Evolutionary conservation across 2,888 invertebrate species (phyloP).

Genomic region (Ligdia adustata): DNA sequence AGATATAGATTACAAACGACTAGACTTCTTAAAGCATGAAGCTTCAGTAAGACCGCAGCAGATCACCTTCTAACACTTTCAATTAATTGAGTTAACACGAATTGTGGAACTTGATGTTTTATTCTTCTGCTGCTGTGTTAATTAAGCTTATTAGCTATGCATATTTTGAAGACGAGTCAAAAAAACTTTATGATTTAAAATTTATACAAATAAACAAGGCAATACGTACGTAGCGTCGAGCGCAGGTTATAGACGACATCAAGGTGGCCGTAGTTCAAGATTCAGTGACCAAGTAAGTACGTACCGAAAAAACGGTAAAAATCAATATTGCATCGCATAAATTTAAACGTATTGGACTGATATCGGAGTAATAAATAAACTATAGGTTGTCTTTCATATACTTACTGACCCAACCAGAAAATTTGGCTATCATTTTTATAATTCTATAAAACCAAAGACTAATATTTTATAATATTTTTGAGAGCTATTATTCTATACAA

Average conservation of each 20-base stretch:
- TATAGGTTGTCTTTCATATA: constrained; percentile 59
- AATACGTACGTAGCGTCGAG: constrained; percentile 5
- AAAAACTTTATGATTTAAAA: too few species aligned
- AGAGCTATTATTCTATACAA: constrained; percentile 49
- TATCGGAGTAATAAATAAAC: constrained; percentile 61
- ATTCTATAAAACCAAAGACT: constrained; percentile 77
- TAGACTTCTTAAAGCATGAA: constrained; percentile 39
- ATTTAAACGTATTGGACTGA: constrained; percentile 61
- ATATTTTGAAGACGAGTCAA: not conserved
- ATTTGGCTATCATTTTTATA: constrained; percentile 62
- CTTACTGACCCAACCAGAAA: constrained; percentile 62
- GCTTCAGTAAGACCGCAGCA: constrained; percentile 46
- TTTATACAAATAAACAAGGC: constrained; percentile 7
- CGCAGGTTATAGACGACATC: constrained; percentile 36
- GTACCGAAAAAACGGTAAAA: constrained; percentile 54
- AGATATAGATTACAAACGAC: constrained; percentile 34
- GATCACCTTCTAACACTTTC: constrained; percentile 29
- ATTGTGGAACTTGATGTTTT: constrained; percentile 19
- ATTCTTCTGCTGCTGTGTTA: constrained; percentile 34
- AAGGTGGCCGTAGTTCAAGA: constrained; percentile 51
- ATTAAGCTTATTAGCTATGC: constrained; percentile 25
- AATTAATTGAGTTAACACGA: constrained; percentile 24
- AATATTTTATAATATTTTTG: constrained; percentile 59
- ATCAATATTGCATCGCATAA: constrained; percentile 40
- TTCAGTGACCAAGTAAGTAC: constrained; percentile 57